Base-by-base conservation (phyloP, 1,140 invertebrate genomes). In the Platorchestia sp. region DNA sequence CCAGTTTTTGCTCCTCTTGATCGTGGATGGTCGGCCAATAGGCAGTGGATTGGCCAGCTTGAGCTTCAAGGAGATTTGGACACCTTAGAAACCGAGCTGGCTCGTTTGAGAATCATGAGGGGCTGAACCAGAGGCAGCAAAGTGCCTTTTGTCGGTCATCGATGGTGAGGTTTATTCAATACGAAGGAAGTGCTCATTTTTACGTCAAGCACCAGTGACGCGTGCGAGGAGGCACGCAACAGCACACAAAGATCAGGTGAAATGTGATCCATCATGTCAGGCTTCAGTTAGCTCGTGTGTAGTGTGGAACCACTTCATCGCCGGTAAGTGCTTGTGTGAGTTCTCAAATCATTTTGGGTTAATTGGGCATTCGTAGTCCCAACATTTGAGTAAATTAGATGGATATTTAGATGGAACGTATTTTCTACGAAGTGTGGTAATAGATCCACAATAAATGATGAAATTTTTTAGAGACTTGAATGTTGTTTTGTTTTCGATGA, bases 1-100 rank as follows among this genome's bases (percentile, higher is more conserved):
- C 91, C 45, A 93, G 91, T 93, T 93, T 93, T 93, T 93, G 91
- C 91, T 40, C 45, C 91, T 44, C 42, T 44, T 43, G 27, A 41
- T 27, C 27, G 14, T 16, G 87, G 87, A 3, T 41, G 87, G 43
- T 41, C 41, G 87, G 41, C 27, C 87, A 42, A 44, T 44, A 36
- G 14, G 59, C 59, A 75, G 59, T 10, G 59, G 59, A 75, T 75
- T 75, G 59, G 59, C 59, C 59, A 75, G 59, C 59, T 75, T 27
- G 27, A n/a, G n/a, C n/a, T 27, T 36, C 3, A 3, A 75, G 14
- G 59, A 75, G 59, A 3, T 10, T 27, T 75, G 59, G 59, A 75
- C 59, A 75, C 59, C 27, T 75, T 75, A 75, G 14, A 75, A 75
- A 19, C 14, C 36, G 59, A 75, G 59, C 36, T 75, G 59, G 59